These are phyloP conservation scores for Phasianus colchicus DNA, from an alignment of 2,113 vertebrate genomes.

Conservation along the genomic window DNA sequence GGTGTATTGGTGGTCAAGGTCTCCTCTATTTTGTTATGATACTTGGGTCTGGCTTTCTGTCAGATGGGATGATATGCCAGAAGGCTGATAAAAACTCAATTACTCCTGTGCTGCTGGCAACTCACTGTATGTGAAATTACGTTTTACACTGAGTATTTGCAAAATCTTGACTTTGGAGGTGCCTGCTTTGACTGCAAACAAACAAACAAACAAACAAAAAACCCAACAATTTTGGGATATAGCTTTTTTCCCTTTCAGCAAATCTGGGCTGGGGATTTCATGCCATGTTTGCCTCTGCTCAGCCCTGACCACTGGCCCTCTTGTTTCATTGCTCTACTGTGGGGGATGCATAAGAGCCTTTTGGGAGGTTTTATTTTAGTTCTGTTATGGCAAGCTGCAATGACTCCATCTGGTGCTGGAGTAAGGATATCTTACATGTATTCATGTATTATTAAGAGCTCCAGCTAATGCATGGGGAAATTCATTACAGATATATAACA, in stretches of 20 bases:
- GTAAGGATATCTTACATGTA: not conserved
- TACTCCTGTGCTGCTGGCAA: not conserved
- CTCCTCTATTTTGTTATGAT: not conserved
- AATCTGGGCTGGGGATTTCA: not conserved
- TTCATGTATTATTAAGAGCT: not conserved
- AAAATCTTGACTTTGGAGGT: not conserved
- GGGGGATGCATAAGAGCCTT: not conserved
- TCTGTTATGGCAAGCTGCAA: not conserved
- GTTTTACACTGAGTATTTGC: not conserved
- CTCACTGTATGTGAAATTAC: not conserved
- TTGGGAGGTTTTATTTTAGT: not conserved
- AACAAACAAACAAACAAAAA: not conserved
- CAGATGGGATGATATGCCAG: not conserved
- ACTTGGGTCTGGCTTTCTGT: not conserved
- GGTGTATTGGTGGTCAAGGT: not conserved
- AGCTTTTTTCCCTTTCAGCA: not conserved
- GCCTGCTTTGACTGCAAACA: not conserved
- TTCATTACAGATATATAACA: not conserved
- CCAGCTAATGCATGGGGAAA: not conserved
- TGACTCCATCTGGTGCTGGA: not conserved
- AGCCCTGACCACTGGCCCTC: not conserved
- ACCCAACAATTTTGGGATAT: not conserved
- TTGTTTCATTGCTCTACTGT: not conserved
- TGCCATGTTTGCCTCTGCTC: not conserved
- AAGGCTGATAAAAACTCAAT: not conserved